Percentiles rank a stretch among this genome's conserved stretches.
Evolutionary conservation across 2,888 invertebrate species (phyloP).

Genomic region (Anarsia innoxiella): DNA sequence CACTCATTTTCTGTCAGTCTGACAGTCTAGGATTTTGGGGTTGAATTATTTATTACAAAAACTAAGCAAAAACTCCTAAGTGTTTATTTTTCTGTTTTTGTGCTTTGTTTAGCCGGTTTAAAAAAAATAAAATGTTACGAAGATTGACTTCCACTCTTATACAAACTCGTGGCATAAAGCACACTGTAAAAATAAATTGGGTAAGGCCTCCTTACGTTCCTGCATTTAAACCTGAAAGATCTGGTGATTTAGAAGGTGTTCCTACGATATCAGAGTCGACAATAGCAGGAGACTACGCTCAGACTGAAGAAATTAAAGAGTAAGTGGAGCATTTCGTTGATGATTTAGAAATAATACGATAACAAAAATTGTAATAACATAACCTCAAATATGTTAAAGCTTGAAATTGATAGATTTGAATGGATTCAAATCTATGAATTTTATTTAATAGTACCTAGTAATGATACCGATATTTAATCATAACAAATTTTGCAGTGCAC

Average conservation of each 20-base stretch:
- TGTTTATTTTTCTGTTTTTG: too few relatives aligned
- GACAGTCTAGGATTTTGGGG: too few relatives aligned
- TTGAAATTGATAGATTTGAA: too few relatives aligned
- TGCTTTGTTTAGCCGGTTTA: too few relatives aligned
- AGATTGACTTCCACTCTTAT: slow-evolving; percentile 43
- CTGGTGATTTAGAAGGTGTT: slow-evolving; percentile 80
- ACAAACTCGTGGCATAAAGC: slow-evolving; percentile 76
- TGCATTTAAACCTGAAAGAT: slow-evolving; percentile 78
- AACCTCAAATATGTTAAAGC: too few relatives aligned
- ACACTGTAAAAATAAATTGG: slow-evolving; percentile 86
- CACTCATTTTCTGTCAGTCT: too few relatives aligned
- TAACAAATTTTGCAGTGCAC: slow-evolving; percentile 67
- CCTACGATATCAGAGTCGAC: slow-evolving; percentile 71
- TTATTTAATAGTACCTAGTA: too few relatives aligned
- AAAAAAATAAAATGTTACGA: slow-evolving; percentile 41
- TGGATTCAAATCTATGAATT: too few relatives aligned
- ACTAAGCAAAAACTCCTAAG: too few relatives aligned
- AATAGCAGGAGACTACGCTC: slow-evolving; percentile 64
- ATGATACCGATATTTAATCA: too few relatives aligned
- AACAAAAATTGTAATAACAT: slow-evolving; percentile 1
- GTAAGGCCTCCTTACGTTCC: slow-evolving; percentile 81
- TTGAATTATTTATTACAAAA: too few relatives aligned
- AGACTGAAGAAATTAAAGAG: slow-evolving; percentile 83
- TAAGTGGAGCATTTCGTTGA: slow-evolving; percentile 51
- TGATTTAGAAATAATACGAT: neutral